Evolutionary conservation across 2,888 invertebrate genomes (phyloP).

Genomic region (Apotomis betuletana): DNA sequence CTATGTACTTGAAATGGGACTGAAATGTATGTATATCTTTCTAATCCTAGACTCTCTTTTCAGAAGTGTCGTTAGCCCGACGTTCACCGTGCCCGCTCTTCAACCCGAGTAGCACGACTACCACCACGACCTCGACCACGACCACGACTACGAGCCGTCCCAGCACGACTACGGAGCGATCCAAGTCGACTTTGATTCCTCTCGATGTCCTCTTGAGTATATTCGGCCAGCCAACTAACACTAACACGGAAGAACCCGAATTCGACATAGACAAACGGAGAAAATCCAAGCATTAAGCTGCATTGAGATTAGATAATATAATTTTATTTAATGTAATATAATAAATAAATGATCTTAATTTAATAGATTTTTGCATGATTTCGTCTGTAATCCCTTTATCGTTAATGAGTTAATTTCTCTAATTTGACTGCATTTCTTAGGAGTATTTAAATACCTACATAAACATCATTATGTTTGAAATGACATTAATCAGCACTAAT

Average conservation of each 20-base stretch:
- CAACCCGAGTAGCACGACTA: not conserved
- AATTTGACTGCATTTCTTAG: slow-evolving; percentile 10
- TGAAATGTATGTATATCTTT: too few relatives aligned
- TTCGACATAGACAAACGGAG: slow-evolving; percentile 12
- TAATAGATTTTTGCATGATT: not conserved
- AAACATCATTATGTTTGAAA: slow-evolving; percentile 3
- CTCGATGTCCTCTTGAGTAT: slow-evolving; percentile 13
- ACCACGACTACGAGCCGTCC: not conserved
- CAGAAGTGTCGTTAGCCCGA: slow-evolving; percentile 39
- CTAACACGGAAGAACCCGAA: not conserved
- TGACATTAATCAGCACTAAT: slow-evolving; percentile 12
- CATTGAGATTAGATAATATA: not conserved
- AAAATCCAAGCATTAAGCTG: not conserved
- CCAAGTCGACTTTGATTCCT: slow-evolving; percentile 11
- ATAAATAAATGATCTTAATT: slow-evolving; percentile 1
- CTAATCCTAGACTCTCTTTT: slow-evolving; percentile 1
- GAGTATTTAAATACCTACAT: slow-evolving; percentile 11
- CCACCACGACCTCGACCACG: not conserved
- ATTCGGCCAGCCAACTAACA: slow-evolving; percentile 10
- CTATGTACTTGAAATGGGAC: too few relatives aligned
- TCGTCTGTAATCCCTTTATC: not conserved
- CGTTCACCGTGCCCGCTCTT: slow-evolving; percentile 29
- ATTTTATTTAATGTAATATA: not conserved
- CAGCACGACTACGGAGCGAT: not conserved
- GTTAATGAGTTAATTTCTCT: slow-evolving; percentile 11